Evolutionary conservation across 2,797 vertebrate species (phyloP), one percentile per base, ranked within the genome.

Genomic region (Dryobates pubescens): DNA sequence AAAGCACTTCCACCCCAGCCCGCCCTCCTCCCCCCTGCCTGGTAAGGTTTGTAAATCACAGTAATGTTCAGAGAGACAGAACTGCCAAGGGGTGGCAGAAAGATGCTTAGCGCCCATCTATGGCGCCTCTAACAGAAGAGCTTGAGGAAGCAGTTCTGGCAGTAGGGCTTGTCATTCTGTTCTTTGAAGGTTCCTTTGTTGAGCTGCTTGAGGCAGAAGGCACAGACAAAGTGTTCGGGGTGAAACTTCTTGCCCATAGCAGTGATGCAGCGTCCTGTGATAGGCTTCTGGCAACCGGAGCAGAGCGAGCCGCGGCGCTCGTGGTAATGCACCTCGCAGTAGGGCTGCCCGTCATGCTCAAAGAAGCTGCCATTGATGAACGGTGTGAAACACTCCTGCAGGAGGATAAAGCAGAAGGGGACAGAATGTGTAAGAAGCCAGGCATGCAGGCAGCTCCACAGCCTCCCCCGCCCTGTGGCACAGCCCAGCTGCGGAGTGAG

Each of bases 111-210:
- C 32, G 26, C 84, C 84, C 94, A 1, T 89, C 87, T 90, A 94
- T 1, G 62, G 65, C 26, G 86, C 77, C 82, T 95, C 97, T 99
- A 99, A 96, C 99, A 99, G 98, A 99, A 99, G 96, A 99, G 98
- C 97, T 99, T 99, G 95, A 99, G 86, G 89, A 99, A 99, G 98
- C 99, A 99, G 97, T 98, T 98, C 95, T 99, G 99, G 95, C 99
- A 99, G 98, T 99, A 99, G 20, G 99, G 99, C 96, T 99, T 99
- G 98, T 99, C 99, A 0, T 99, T 99, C 94, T 99, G 99, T 98
- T 99, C 99, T 96, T 99, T 99, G 97, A 99, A 99, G 95, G 99
- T 99, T 97, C 99, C 99, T 97, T 99, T 99, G 98, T 99, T 99
- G 95, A 99, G 99, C 92, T 99, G 99, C 96, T 99, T 99, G 96